These are phyloP conservation scores for Penaeus vannamei DNA, from an alignment of 1,140 invertebrate genomes.

Conservation along the genomic window DNA sequence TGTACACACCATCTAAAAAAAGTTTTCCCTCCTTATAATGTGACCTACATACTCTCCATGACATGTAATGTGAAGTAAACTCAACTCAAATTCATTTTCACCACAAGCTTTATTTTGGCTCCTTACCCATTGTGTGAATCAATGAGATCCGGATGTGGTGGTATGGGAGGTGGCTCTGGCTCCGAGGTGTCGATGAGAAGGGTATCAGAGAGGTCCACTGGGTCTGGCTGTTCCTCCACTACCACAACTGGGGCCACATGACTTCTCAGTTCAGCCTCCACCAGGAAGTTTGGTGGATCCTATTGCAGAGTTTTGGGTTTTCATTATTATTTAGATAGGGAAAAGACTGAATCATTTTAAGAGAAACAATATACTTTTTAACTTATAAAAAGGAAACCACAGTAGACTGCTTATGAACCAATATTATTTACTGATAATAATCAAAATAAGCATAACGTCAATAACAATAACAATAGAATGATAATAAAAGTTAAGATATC, in stretches of 20 bases:
- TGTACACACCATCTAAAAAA: no score
- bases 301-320: constrained; percentile 69
- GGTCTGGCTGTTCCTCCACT: constrained; percentile 78
- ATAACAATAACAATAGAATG: no score
- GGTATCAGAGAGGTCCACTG: constrained; percentile 74
- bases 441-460: no score
- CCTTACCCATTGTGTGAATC: constrained; percentile 65
- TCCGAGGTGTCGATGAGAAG: constrained; percentile 83
- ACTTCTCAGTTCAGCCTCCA: constrained; percentile 90
- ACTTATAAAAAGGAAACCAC: no score
- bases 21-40: no score
- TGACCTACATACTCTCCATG: neutral
- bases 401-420: no score
- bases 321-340: neutral
- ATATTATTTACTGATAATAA: no score
- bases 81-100: neutral
- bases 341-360: no score
- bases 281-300: constrained; percentile 95
- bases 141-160: constrained; percentile 62
- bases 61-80: neutral
- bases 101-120: neutral
- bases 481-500: no score
- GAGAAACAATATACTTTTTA: no score
- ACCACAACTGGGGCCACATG: constrained; percentile 96
- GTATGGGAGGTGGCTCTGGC: constrained; percentile 72